phyloP scores from a whole-genome alignment of 2,113 vertebrate species.

The Cnemophilus loriae region DNA sequence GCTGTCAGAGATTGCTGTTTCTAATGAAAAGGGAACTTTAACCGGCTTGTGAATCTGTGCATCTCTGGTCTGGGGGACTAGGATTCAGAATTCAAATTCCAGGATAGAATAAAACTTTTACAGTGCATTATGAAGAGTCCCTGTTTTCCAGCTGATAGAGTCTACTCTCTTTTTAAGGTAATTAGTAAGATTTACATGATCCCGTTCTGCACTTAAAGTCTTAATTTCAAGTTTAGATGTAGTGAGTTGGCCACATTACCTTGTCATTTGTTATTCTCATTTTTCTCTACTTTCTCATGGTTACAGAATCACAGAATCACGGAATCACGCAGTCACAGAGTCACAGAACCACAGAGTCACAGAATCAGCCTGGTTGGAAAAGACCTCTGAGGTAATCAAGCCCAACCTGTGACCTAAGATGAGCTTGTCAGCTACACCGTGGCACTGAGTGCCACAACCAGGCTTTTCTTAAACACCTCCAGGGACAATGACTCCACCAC shows the following conservation, averaged over 20 bases:
- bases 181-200: background rate
- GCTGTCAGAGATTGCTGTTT: background rate
- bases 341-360: too few relatives aligned
- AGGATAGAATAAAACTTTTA: background rate
- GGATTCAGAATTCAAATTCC: background rate
- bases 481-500: fast-evolving
- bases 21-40: background rate
- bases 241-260: background rate
- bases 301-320: background rate
- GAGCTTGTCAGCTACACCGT: background rate
- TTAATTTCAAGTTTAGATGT: background rate
- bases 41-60: background rate
- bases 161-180: background rate
- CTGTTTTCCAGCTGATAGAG: background rate
- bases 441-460: background rate
- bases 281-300: background rate
- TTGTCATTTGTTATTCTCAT: background rate
- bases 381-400: background rate
- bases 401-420: too few relatives aligned
- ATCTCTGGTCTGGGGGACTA: background rate
- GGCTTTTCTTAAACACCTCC: background rate
- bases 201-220: background rate
- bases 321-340: too few relatives aligned
- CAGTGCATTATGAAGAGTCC: background rate
- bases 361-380: background rate